Base-by-base conservation (phyloP, 2,888 invertebrate genomes). In the Hedya salicella region DNA sequence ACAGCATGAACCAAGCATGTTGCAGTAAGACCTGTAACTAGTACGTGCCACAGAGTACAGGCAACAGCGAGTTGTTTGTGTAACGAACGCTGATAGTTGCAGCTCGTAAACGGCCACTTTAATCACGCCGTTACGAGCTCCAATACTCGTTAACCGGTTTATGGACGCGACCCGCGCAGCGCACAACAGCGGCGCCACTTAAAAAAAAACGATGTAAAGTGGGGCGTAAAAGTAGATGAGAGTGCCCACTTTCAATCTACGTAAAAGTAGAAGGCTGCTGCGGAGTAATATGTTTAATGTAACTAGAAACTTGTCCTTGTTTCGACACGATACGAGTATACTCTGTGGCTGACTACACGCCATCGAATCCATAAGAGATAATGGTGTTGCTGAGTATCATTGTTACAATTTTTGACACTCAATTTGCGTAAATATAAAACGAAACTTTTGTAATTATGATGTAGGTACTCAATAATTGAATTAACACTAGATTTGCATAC, bases 81-180 rank as follows among this genome's bases (percentile, higher is more conserved):
- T 46, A 53, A 53, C 46, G 39, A 39, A 52, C 60, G 60, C 44
- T 52, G 64, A 66, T 66, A 66, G 66, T 66, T 61, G 66, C 46
- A 65, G 65, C 54, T 49, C 66, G 66, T 61, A 61, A 66, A 48
- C 60, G 53, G 30, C 48, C 66, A 66, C 66, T 66, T 61, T 66
- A 66, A 66, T 66, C 66, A 66, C 66, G 61, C 19, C 25, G 57
- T 68, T 68, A 68, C 68, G 68, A 59, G 59, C 64, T 49, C 56
- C 68, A 49, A 64, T 63, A 68, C 64, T 63, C 68, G 64, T 68
- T 68, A 68, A 64, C 64, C 49, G 54, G 25, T 68, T 68, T 68
- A 68, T 68, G 68, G 64, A 19, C 50, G 57, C 61, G 52, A 52
- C 61, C 52, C 52, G 25, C 21, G 36, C 64, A 57, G 64, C 59